Conservation (phyloP, 2,113 vertebrate genomes). For the Haemorhous mexicanus region DNA sequence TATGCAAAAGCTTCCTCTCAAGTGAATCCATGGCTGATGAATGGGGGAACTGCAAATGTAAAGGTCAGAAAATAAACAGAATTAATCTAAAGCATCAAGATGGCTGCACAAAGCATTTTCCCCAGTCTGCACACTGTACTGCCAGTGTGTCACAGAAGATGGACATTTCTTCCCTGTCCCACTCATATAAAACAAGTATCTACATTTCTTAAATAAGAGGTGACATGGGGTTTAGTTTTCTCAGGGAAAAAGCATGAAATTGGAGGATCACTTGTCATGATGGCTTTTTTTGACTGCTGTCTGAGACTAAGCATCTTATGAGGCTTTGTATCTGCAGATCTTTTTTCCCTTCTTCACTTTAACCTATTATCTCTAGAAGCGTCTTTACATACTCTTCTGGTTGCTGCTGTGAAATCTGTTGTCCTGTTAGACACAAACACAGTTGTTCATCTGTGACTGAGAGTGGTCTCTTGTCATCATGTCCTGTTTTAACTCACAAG, state of each 20-base stretch:
- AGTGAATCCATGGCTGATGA: not conserved
- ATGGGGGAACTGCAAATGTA: not conserved
- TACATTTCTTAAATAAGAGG: not conserved
- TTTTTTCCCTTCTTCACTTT: not conserved
- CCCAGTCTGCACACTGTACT: not conserved
- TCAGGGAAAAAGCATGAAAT: not conserved
- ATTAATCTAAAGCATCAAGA: not conserved
- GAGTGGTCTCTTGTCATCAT: not conserved
- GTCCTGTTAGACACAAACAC: not conserved
- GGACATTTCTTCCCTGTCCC: not conserved
- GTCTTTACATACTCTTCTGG: not conserved
- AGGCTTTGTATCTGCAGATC: not conserved
- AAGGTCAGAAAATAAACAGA: slow-evolving; percentile 37
- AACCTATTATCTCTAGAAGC: not conserved
- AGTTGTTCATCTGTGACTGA: not conserved
- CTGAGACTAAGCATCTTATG: not conserved
- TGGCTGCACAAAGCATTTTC: not conserved
- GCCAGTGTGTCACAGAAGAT: not conserved
- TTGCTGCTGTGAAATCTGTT: not conserved
- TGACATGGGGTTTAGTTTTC: not conserved
- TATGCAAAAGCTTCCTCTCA: not conserved
- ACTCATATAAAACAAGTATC: not conserved
- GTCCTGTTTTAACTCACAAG: not conserved
- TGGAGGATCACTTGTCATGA: not conserved
- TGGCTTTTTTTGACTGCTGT: not conserved